Conservation (phyloP, 2,113 vertebrate genomes). For the Harpagus bidentatus region DNA sequence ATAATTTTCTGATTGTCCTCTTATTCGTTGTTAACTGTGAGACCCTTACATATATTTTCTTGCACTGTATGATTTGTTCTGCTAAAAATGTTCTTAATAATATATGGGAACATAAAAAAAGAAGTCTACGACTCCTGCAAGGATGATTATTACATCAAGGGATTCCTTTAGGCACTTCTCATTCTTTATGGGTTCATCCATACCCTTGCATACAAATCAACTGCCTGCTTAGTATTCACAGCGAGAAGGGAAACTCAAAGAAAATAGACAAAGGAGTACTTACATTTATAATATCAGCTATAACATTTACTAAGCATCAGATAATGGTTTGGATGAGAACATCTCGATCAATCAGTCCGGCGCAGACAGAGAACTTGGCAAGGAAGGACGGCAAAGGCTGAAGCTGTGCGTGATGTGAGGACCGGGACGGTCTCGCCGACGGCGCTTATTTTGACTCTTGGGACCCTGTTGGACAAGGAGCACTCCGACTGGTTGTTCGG, state of each 20-base stretch:
- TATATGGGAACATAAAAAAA: constrained; percentile 17
- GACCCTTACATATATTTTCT: neutral
- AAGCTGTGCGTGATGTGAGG: neutral
- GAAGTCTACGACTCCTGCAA: neutral
- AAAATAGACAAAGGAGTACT: constrained; percentile 39
- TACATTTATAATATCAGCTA: neutral
- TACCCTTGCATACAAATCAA: constrained; percentile 43
- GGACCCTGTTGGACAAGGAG: neutral
- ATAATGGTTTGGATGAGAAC: neutral
- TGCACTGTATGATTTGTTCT: constrained; percentile 26
- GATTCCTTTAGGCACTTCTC: constrained; percentile 49
- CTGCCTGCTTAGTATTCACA: constrained; percentile 33
- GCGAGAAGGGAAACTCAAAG: neutral
- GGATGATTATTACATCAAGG: constrained; percentile 60
- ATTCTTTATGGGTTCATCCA: constrained; percentile 37
- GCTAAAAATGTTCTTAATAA: constrained; percentile 42
- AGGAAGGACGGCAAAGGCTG: neutral
- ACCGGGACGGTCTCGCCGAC: rapidly evolving
- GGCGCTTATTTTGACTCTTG: neutral
- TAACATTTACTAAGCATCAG: neutral
- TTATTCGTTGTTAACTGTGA: neutral
- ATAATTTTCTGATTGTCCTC: neutral
- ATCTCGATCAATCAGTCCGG: neutral
- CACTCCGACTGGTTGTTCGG: neutral
- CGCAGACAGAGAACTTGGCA: neutral